Evolutionary conservation across 2,888 invertebrate genomes (phyloP).

Genomic region (Nephrotoma appendiculata): DNA sequence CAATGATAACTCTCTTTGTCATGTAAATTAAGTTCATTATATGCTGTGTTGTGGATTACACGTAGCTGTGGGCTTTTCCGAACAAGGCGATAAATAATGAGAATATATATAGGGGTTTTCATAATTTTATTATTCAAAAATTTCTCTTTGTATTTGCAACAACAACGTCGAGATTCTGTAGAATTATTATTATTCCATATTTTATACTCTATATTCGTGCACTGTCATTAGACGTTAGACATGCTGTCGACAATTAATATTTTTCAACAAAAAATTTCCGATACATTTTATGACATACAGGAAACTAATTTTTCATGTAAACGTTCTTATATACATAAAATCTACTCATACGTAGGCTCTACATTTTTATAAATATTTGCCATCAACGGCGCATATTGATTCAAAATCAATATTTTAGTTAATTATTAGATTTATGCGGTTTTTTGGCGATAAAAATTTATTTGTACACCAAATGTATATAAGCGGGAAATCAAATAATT

Average conservation of each 20-base stretch:
- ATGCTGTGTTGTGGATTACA: not conserved
- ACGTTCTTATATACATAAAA: too few species aligned
- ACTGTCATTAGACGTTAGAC: not conserved
- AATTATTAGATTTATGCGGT: not conserved
- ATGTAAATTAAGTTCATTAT: not conserved
- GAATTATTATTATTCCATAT: too few species aligned
- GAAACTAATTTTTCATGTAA: too few species aligned
- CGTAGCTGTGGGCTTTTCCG: not conserved
- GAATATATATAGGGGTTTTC: not conserved
- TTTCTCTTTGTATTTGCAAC: not conserved
- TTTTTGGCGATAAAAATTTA: not conserved
- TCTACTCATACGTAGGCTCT: too few species aligned
- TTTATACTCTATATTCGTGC: not conserved
- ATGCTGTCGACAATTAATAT: not conserved
- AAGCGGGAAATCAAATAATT: too few species aligned
- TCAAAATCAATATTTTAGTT: not conserved
- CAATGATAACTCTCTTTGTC: not conserved
- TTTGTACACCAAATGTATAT: not conserved
- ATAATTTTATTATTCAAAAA: not conserved
- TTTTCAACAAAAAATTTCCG: not conserved
- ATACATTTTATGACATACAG: too few species aligned
- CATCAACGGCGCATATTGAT: not conserved
- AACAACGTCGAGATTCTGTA: not conserved
- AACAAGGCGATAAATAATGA: not conserved
- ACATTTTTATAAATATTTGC: not conserved